A percentile compares a stretch with the other conserved stretches of the same genome.
Conservation (phyloP, 2,888 invertebrate genomes). For the Endotricha flammealis region DNA sequence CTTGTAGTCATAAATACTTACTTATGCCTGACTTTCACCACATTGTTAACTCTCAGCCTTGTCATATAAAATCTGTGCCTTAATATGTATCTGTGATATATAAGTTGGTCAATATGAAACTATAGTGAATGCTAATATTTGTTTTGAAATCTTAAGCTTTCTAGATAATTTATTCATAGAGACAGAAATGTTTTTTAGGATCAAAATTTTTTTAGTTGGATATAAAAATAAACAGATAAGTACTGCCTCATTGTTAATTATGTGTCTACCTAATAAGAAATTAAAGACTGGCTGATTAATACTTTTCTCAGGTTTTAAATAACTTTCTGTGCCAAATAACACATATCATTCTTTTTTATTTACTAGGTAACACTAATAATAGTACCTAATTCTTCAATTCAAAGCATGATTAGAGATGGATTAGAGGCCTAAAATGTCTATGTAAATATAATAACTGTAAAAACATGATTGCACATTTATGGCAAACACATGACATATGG, state of each 20-base stretch:
- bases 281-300: too few species aligned
- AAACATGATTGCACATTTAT: too few species aligned
- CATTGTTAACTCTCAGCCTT: conserved; percentile 18
- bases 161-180: neutral
- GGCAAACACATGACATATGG: neutral
- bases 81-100: conserved; percentile 50
- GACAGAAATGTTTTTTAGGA: too few species aligned
- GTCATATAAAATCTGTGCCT: conserved; percentile 46
- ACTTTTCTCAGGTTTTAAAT: conserved; percentile 1
- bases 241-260: too few species aligned
- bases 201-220: too few species aligned
- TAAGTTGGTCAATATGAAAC: conserved; percentile 25
- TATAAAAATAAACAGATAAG: too few species aligned
- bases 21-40: conserved; percentile 8
- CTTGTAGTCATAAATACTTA: neutral
- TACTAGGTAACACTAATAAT: too few species aligned
- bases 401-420: too few species aligned
- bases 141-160: conserved; percentile 1
- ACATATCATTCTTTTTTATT: conserved; percentile 1
- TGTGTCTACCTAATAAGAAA: too few species aligned
- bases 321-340: conserved; percentile 15
- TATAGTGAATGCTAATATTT: conserved; percentile 8
- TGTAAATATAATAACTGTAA: too few species aligned
- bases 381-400: too few species aligned
- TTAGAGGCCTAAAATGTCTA: too few species aligned